Evolutionary conservation across 1,140 invertebrate species (phyloP).

Genomic region (Temnothorax nylanderi): DNA sequence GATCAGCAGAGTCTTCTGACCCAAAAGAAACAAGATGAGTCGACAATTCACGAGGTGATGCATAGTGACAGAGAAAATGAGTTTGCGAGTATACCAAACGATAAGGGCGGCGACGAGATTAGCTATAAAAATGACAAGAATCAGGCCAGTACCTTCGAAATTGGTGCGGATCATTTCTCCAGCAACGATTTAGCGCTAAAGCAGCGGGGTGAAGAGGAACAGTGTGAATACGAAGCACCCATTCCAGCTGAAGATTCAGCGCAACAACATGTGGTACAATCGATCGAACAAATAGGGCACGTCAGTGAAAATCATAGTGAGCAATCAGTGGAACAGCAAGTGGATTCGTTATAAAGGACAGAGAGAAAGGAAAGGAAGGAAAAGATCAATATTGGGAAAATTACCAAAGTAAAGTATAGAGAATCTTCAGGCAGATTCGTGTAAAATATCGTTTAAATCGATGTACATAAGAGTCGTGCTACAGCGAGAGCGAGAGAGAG

Average conservation of each 20-base stretch:
- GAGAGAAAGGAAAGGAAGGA: not conserved
- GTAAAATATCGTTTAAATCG: slow-evolving; percentile 72
- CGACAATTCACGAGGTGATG: slow-evolving; percentile 1
- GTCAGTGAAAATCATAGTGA: slow-evolving; percentile 58
- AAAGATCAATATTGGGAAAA: slow-evolving; percentile 54
- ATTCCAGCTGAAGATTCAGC: slow-evolving; percentile 60
- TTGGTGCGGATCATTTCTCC: slow-evolving; percentile 24
- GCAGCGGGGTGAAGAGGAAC: slow-evolving; percentile 41
- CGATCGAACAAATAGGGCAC: slow-evolving; percentile 46
- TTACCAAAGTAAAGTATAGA: slow-evolving; percentile 73
- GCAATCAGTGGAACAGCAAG: slow-evolving; percentile 51
- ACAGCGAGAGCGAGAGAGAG: slow-evolving; percentile 15
- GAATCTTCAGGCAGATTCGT: slow-evolving; percentile 68
- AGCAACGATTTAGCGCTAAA: slow-evolving; percentile 31
- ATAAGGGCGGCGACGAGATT: not conserved
- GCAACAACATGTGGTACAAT: slow-evolving; percentile 48
- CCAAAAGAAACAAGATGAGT: slow-evolving; percentile 23
- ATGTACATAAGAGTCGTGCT: slow-evolving; percentile 78
- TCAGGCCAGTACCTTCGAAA: slow-evolving; percentile 28
- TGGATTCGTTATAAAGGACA: slow-evolving; percentile 59
- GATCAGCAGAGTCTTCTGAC: slow-evolving; percentile 11
- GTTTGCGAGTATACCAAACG: slow-evolving; percentile 4
- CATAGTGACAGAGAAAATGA: slow-evolving; percentile 27
- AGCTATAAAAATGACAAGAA: slow-evolving; percentile 17
- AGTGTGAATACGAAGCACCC: slow-evolving; percentile 49